Conservation (phyloP, 1,140 invertebrate genomes). For the Oncopeltus fasciatus region DNA sequence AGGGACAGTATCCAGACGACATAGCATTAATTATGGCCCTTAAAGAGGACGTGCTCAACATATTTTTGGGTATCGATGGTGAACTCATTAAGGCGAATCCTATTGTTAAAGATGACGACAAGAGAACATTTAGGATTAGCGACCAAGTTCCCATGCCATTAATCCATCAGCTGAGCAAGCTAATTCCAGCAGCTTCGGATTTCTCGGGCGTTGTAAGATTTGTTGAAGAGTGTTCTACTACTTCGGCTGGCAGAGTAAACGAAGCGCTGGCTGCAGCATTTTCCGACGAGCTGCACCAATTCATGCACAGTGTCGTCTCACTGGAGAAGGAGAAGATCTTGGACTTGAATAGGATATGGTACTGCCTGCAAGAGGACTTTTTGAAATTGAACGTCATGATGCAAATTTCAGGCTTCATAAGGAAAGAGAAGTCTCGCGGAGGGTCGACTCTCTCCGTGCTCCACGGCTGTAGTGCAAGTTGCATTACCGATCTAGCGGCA, state of each 20-base stretch:
- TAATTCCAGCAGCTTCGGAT: not conserved
- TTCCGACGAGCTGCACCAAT: not conserved
- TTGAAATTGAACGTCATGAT: not conserved
- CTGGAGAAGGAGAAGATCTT: not conserved
- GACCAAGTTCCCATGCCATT: not conserved
- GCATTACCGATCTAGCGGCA: not conserved
- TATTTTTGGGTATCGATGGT: not conserved
- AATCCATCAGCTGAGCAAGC: not conserved
- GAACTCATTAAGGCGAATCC: not conserved
- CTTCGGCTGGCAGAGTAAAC: not conserved
- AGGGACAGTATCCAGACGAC: too few species aligned
- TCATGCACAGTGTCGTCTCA: not conserved
- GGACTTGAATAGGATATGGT: not conserved
- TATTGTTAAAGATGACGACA: not conserved
- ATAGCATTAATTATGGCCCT: too few species aligned
- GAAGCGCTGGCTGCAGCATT: not conserved
- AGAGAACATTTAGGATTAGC: not conserved
- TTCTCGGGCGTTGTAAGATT: not conserved
- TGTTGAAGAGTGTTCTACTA: not conserved
- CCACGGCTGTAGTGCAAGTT: not conserved
- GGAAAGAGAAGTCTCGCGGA: not conserved
- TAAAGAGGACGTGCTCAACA: not conserved
- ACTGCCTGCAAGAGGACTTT: not conserved
- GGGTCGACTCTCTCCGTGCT: not conserved
- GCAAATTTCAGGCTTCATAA: not conserved